Conservation (phyloP, 2,113 vertebrate genomes). For the Chiloscyllium plagiosum region DNA sequence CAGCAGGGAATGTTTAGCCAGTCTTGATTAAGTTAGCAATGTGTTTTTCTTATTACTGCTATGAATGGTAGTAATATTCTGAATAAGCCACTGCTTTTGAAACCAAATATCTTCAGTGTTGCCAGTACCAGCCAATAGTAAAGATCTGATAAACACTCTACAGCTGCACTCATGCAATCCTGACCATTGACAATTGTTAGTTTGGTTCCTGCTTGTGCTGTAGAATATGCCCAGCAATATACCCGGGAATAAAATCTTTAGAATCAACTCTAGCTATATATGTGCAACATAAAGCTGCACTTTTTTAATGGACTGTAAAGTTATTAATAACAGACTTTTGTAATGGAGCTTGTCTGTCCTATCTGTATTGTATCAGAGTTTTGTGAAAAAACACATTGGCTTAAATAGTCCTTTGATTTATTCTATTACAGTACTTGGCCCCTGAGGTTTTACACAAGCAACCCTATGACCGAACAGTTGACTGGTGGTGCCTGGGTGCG, state of each 20-base stretch:
- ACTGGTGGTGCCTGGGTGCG: conserved; percentile 98
- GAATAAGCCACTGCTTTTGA: no score
- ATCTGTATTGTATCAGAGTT: not conserved
- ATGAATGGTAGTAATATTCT: no score
- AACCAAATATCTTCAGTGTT: no score
- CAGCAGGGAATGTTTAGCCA: not conserved
- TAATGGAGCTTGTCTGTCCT: not conserved
- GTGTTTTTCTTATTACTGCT: not conserved
- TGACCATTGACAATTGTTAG: not conserved
- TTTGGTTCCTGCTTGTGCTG: not conserved
- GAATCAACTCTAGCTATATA: not conserved
- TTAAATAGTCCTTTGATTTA: conserved; percentile 34
- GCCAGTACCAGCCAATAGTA: not conserved
- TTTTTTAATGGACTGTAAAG: not conserved
- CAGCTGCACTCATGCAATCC: not conserved
- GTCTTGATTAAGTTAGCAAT: not conserved
- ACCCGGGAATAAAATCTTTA: not conserved
- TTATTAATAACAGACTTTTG: not conserved
- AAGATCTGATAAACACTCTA: not conserved
- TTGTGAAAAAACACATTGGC: not conserved
- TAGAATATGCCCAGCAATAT: not conserved
- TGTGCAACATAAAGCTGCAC: no score
- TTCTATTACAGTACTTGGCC: conserved; percentile 76
- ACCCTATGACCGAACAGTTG: conserved; percentile 91
- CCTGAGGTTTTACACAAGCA: conserved; percentile 97